phyloP scores from a whole-genome alignment of 2,797 vertebrate genomes.

The Coregonus suidteri region DNA sequence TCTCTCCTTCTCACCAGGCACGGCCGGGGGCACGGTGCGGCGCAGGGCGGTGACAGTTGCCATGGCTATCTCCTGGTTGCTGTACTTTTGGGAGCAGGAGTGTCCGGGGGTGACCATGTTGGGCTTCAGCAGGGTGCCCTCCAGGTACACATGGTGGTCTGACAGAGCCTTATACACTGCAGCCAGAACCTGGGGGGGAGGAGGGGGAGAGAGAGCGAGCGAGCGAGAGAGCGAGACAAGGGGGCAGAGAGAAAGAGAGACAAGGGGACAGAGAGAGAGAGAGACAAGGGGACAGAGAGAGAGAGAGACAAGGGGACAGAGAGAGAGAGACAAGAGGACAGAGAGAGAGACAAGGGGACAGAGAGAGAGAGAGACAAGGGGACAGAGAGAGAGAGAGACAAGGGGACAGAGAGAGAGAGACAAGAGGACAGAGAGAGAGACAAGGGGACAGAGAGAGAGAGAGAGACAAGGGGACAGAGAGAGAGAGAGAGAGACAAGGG shows the following conservation, averaged over 20 bases:
- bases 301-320: too few species aligned
- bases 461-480: background rate
- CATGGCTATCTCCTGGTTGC: constrained; percentile 80
- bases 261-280: background rate
- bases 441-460: too few species aligned
- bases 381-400: too few species aligned
- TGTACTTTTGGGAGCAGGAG: constrained; percentile 76
- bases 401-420: too few species aligned
- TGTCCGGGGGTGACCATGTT: constrained; percentile 86
- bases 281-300: too few species aligned
- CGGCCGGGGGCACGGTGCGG: constrained; percentile 78
- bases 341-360: too few species aligned
- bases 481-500: background rate
- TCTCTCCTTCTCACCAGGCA: constrained; percentile 69
- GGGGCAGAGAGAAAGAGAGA: background rate
- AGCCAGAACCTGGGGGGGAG: constrained; percentile 72
- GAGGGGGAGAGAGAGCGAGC: background rate
- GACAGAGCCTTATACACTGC: constrained; percentile 84
- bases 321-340: too few species aligned
- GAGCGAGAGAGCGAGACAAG: background rate
- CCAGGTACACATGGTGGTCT: constrained; percentile 84
- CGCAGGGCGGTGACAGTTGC: constrained; percentile 81
- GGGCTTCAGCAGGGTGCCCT: constrained; percentile 84
- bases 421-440: too few species aligned
- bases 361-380: too few species aligned